phyloP scores from a whole-genome alignment of 1,140 invertebrate species.

The Achroia grisella region DNA sequence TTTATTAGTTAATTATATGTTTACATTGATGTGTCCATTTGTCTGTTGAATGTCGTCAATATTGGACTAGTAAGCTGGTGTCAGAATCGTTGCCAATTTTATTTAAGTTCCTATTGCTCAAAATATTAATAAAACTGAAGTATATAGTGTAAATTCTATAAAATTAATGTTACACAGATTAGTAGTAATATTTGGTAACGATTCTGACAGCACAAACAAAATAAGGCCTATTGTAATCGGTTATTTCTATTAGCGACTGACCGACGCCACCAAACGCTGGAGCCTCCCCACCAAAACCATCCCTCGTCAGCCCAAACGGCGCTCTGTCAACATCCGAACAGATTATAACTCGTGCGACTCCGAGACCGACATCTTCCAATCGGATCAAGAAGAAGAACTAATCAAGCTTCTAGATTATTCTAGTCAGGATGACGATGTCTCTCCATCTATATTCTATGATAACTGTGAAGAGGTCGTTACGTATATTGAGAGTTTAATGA shows the following conservation, averaged over 20 bases:
- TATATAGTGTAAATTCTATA: too few relatives aligned
- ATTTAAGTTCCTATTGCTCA: too few relatives aligned
- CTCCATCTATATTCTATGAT: slow-evolving; percentile 59
- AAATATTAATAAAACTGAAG: too few relatives aligned
- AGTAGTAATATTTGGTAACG: too few relatives aligned
- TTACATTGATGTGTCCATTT: slow-evolving; percentile 10
- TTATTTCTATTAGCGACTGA: slow-evolving; percentile 45
- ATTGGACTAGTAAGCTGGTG: slow-evolving; percentile 40
- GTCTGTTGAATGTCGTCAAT: slow-evolving; percentile 36
- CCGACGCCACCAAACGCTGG: slow-evolving; percentile 58
- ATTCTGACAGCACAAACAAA: slow-evolving; percentile 21
- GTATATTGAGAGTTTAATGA: slow-evolving; percentile 54
- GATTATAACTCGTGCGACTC: slow-evolving; percentile 74
- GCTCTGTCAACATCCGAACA: slow-evolving; percentile 26
- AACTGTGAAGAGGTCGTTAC: slow-evolving; percentile 58
- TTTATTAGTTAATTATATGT: too few relatives aligned
- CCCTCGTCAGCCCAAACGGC: slow-evolving; percentile 30
- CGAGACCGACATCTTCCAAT: slow-evolving; percentile 84
- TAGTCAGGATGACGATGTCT: slow-evolving; percentile 68
- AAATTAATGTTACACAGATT: too few relatives aligned
- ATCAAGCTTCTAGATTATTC: slow-evolving; percentile 76
- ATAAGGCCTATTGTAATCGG: not conserved
- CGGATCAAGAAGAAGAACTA: slow-evolving; percentile 88
- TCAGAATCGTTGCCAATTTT: too few relatives aligned
- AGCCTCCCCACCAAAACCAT: slow-evolving; percentile 58